Conservation (phyloP, 2,888 invertebrate genomes). For the Phania funesta region DNA sequence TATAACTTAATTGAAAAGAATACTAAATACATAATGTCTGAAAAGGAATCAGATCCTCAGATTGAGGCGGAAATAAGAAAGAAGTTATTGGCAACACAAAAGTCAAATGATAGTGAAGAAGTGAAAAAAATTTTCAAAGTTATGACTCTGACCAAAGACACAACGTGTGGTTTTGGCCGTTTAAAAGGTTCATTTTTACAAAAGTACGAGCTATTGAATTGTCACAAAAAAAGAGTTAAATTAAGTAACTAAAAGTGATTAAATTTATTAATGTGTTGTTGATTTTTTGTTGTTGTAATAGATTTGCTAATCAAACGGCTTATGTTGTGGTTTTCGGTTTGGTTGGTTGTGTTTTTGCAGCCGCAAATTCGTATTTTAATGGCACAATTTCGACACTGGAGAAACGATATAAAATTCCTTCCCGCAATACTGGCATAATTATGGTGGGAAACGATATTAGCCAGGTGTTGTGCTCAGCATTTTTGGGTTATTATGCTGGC, state of each 20-base stretch:
- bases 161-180: constrained; percentile 84
- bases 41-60: neutral
- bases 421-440: constrained; percentile 85
- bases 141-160: constrained; percentile 82
- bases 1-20: neutral
- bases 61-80: constrained; percentile 46
- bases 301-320: constrained; percentile 78
- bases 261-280: constrained; percentile 74
- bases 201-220: constrained; percentile 75
- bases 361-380: constrained; percentile 86
- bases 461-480: constrained; percentile 84
- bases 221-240: neutral
- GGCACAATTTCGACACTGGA: constrained; percentile 87
- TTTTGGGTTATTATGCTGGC: constrained; percentile 86
- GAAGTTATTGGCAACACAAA: constrained; percentile 49
- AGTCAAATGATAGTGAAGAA: constrained; percentile 64
- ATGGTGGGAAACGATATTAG: constrained; percentile 88
- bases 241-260: neutral
- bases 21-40: constrained; percentile 11
- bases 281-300: constrained; percentile 56
- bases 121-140: constrained; percentile 79
- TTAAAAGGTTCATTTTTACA: constrained; percentile 82
- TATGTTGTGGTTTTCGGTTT: constrained; percentile 84
- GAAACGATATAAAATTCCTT: constrained; percentile 86
- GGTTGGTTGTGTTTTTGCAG: constrained; percentile 85